Evolutionary conservation across 1,140 invertebrate genomes (phyloP), one percentile per base, ranked within the genome.

Genomic region (Pentalonia nigronervosa): DNA sequence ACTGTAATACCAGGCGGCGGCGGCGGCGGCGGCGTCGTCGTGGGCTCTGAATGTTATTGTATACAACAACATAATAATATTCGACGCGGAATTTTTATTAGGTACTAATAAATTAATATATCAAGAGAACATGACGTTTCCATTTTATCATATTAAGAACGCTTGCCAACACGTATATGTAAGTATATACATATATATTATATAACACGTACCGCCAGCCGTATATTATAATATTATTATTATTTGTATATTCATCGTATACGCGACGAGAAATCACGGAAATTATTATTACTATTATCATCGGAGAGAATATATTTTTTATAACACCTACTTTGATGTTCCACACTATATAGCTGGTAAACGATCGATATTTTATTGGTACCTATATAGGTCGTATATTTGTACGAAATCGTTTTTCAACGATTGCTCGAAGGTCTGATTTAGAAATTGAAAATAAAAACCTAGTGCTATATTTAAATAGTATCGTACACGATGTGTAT

Each of bases 61-160:
- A 88, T n/a, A 76, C 60, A n/a, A 67, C 60, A 14, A 76, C 60
- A n/a, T 17, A 14, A 76, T 76, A 88, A 41, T n/a, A 88, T 88
- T 47, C 30, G n/a, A 88, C 86, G 14, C 25, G 47, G 86, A n/a
- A 88, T 88, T 88, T 88, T 48, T 48, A 89, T 88, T 88, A 76
- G 30, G 60, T 76, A 34, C 36, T 88, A 21, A 50, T 88, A 89
- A 89, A 89, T 89, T 34, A 89, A 89, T 88, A 88, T 89, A 89
- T 89, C 87, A 89, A 53, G n/a, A 21, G 50, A 89, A 89, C 87
- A 53, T 89, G 87, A 89, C 48, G 21, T 50, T 89, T 89, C n/a
- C 47, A 53, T 89, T 89, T 89, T 34, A 89, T 89, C 47, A n/a
- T 11, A 89, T 89, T 50, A 86, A 30, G 20, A 53, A 89, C 87